Evolutionary conservation across 2,888 invertebrate genomes (phyloP).

Genomic region (Polydesmus complanatus): DNA sequence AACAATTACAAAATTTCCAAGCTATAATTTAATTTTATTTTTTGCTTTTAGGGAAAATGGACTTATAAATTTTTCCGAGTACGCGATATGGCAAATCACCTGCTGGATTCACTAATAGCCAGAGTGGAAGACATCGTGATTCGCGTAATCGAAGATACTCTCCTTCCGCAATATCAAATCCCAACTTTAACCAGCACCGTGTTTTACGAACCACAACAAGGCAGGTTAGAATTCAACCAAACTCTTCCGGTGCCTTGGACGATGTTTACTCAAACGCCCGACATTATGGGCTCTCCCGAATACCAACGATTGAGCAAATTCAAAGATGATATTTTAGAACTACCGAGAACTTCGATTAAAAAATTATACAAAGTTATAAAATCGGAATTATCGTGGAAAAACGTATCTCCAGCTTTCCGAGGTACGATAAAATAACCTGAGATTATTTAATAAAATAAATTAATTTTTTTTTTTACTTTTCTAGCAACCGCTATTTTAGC

Average conservation of each 20-base stretch:
- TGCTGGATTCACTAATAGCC: constrained; percentile 21
- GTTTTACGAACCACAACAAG: constrained; percentile 23
- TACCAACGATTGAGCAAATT: background rate
- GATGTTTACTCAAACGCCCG: constrained; percentile 25
- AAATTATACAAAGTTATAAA: constrained; percentile 16
- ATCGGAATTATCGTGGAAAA: constrained; percentile 18
- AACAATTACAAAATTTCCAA: background rate
- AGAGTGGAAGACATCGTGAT: constrained; percentile 17
- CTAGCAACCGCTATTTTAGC: constrained; percentile 31
- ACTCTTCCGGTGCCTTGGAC: constrained; percentile 27
- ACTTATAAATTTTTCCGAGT: constrained; percentile 21
- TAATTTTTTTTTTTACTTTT: background rate
- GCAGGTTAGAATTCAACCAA: constrained; percentile 26
- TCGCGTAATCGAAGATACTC: constrained; percentile 19
- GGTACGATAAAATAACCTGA: constrained; percentile 11
- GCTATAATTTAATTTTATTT: background rate
- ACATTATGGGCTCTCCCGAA: constrained; percentile 18
- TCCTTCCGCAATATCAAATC: constrained; percentile 22
- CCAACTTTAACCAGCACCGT: constrained; percentile 14
- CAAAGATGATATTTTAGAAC: background rate
- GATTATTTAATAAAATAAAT: background rate
- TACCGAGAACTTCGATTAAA: constrained; percentile 3
- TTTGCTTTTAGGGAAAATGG: background rate
- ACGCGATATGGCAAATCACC: constrained; percentile 19
- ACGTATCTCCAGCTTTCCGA: constrained; percentile 26